phyloP scores from a whole-genome alignment of 2,888 invertebrate genomes.

The Drosophila flavopinicola region DNA sequence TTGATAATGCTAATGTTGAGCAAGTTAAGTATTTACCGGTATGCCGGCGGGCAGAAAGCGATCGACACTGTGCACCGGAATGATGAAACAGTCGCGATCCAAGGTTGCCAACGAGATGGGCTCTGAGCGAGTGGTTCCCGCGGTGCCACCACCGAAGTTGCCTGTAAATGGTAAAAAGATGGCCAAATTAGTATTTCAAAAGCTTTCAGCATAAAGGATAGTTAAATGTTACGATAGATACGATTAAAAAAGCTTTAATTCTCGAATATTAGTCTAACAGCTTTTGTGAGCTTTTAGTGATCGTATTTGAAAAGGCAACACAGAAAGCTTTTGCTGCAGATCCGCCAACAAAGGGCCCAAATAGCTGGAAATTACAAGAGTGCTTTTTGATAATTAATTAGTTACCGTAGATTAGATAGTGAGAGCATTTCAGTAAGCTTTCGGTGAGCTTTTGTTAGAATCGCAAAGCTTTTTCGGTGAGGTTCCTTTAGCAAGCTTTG shows the following conservation, averaged over 20 bases:
- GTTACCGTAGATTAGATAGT: background rate
- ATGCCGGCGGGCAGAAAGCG: constrained; percentile 95
- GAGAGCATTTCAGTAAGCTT: constrained; percentile 17
- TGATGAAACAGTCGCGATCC: constrained; percentile 96
- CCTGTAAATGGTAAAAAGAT: constrained; percentile 70
- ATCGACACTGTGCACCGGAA: constrained; percentile 94
- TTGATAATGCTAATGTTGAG: fast-evolving
- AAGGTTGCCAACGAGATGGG: constrained; percentile 92
- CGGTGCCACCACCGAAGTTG: constrained; percentile 68
- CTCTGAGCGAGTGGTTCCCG: constrained; percentile 85
- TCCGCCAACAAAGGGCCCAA: background rate
- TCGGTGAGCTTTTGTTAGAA: constrained; percentile 7
- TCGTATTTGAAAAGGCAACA: constrained; percentile 21
- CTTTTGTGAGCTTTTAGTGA: constrained; percentile 26
- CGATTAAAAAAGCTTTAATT: constrained; percentile 10
- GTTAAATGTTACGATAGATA: constrained; percentile 2
- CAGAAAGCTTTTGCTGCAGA: constrained; percentile 24
- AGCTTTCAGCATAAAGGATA: background rate
- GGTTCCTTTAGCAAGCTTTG: constrained; percentile 17
- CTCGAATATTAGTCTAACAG: background rate
- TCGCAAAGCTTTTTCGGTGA: constrained; percentile 1
- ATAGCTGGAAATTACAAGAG: constrained; percentile 5
- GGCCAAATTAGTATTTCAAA: background rate
- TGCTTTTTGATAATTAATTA: constrained; percentile 5
- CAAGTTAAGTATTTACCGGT: constrained; percentile 87